Conservation (phyloP, 2,113 vertebrate species). For the Prunella fulvescens region DNA sequence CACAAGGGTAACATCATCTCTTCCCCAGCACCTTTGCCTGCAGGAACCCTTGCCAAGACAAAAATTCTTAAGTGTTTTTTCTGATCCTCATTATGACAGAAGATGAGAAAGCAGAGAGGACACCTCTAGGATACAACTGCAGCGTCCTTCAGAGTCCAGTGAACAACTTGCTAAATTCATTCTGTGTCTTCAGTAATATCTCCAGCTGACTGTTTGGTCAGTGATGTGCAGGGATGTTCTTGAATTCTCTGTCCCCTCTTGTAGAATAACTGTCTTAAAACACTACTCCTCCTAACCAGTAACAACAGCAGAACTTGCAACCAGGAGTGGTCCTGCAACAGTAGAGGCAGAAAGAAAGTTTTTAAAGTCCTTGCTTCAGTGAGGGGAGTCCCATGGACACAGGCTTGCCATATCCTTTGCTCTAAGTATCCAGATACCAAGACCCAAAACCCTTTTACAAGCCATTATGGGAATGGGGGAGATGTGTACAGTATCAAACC, state of each 20-base stretch:
- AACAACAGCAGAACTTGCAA: neutral
- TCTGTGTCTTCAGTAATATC: accelerated
- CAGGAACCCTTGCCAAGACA: neutral
- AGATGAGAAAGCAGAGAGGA: neutral
- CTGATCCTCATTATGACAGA: neutral
- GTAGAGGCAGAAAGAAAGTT: accelerated
- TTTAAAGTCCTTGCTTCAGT: neutral
- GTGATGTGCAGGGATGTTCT: neutral
- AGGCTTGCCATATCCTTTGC: neutral
- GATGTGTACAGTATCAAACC: accelerated
- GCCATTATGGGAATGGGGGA: accelerated
- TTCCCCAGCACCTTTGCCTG: neutral
- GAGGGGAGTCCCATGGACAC: neutral
- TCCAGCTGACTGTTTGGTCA: neutral
- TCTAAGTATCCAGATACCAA: neutral
- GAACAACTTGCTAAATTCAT: neutral
- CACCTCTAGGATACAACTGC: neutral
- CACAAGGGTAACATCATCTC: neutral
- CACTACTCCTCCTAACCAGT: neutral
- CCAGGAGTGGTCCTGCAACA: neutral
- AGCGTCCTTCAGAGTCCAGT: neutral
- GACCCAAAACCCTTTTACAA: neutral
- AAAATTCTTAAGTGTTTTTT: neutral
- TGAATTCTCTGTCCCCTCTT: neutral
- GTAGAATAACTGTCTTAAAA: neutral